Conservation (phyloP, 92 coral and sea anemone species). For the Porites cylindrica region DNA sequence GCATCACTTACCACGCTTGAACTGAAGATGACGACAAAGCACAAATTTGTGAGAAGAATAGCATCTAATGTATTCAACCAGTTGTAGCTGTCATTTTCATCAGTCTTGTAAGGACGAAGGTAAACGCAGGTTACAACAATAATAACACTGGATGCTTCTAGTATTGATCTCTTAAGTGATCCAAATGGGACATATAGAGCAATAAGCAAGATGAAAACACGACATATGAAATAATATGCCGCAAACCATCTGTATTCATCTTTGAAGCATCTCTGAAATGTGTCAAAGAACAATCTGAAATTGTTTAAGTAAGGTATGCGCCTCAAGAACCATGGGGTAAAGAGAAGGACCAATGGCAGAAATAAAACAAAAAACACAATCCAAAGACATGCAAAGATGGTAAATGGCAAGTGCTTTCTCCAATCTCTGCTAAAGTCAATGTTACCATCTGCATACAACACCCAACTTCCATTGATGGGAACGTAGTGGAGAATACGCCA, state of each 20-base stretch:
- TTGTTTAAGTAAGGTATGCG: conserved; percentile 57
- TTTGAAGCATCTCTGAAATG: conserved; percentile 83
- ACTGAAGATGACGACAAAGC: conserved; percentile 68
- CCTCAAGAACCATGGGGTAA: conserved; percentile 81
- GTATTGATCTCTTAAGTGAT: conserved; percentile 78
- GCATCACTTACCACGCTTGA: conserved; percentile 61
- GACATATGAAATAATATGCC: conserved; percentile 90
- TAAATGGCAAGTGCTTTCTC: conserved; percentile 78
- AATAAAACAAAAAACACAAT: conserved; percentile 69
- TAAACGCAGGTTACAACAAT: conserved; percentile 75
- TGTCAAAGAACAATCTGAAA: conserved; percentile 85
- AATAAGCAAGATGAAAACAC: conserved; percentile 75
- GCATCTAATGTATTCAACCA: conserved; percentile 89
- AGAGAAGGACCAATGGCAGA: conserved; percentile 80
- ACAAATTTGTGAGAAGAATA: conserved; percentile 74
- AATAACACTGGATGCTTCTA: conserved; percentile 75
- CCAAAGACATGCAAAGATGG: conserved; percentile 76
- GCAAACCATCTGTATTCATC: conserved; percentile 93
- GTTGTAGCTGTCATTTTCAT: conserved; percentile 46
- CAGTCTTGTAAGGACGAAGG: conserved; percentile 78
- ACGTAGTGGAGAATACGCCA: conserved; percentile 79
- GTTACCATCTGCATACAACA: conserved; percentile 81
- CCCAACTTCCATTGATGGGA: conserved; percentile 66
- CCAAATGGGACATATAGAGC: conserved; percentile 71
- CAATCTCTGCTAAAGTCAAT: conserved; percentile 61